Base-by-base conservation (phyloP, 92 coral and sea anemone species). In the Epizoanthus fatuus region DNA sequence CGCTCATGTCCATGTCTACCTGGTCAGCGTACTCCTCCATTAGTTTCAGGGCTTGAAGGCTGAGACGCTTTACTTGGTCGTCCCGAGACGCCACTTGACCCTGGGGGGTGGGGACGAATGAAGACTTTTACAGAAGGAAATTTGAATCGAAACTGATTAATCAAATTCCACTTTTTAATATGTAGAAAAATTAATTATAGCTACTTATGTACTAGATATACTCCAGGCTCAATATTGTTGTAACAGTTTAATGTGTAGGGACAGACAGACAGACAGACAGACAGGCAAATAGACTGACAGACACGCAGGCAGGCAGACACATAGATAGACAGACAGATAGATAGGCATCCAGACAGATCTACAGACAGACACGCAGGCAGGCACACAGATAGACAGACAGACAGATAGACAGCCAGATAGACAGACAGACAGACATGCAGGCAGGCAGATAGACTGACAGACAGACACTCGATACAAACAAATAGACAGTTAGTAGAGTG, bases 1-100 rank as follows among this genome's bases (percentile, higher is more conserved):
- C 98, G 51, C 93, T 87, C 93, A 97, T 90, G 73, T 95, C 96
- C 22, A 95, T 91, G 32, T 93, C 97, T 38, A 94, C 94, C 44
- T 86, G 90, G 51, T 95, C 95, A 14, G 92, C 90, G 74, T 86
- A 92, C 45, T 89, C 92, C 70, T 92, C 98, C 79, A 95, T 91
- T 17, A 95, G 93, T 83, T 95, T 91, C 39, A 95, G 80, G 22
- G 95, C 96, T 58, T 91, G 96, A 68, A 94, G 86, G 69, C 98
- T 90, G 29, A 95, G 94, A 13, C 90, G 91, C 58, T 95, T 95
- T n/a, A 95, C 90, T n/a, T 82, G 84, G 35, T 90, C 88, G 37
- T 90, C 94, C 35, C 92, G 94, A 4, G 93, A 90, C 35, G 91
- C 94, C 15, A 97, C 94, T 79, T 95, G 80, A 77, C 86, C 96